These are phyloP conservation scores for Astropecten irregularis DNA, from an alignment of 53 echinoderm and acorn worm species.

Conservation along the genomic window DNA sequence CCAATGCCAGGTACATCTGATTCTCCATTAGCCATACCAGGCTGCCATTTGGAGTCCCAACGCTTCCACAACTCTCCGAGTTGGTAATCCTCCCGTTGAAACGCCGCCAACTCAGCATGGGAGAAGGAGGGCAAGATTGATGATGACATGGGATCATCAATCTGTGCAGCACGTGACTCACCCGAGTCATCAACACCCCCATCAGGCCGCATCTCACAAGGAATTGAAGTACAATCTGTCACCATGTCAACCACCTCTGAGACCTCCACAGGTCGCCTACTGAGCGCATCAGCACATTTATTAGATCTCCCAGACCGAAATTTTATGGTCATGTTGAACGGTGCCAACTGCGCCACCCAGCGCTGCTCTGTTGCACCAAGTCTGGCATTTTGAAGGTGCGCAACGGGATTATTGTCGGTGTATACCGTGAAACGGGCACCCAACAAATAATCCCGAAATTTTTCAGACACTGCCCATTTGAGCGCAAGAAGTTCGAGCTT, in stretches of 20 bases:
- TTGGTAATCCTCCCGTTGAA: constrained; percentile 53
- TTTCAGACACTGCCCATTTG: constrained; percentile 54
- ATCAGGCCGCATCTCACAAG: background rate
- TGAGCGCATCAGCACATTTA: constrained; percentile 58
- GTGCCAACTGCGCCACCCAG: constrained; percentile 57
- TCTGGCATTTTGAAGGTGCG: constrained; percentile 36
- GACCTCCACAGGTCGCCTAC: constrained; percentile 15
- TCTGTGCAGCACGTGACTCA: background rate
- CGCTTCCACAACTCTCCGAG: constrained; percentile 23
- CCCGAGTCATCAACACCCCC: background rate
- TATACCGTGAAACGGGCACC: background rate
- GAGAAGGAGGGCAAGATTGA: constrained; percentile 69
- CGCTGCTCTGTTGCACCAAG: constrained; percentile 43
- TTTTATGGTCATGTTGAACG: constrained; percentile 44
- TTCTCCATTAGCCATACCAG: constrained; percentile 7
- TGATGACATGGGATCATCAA: background rate
- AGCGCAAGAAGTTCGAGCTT: constrained; percentile 46
- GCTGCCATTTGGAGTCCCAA: constrained; percentile 41
- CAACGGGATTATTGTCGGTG: constrained; percentile 8
- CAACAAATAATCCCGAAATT: constrained; percentile 34
- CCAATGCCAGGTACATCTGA: constrained; percentile 6
- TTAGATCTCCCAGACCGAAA: constrained; percentile 39
- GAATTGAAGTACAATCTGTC: background rate
- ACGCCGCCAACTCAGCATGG: constrained; percentile 12
- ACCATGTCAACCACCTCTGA: background rate